Evolutionary conservation across 1,140 invertebrate genomes (phyloP).

Genomic region (Procambarus virginalis): DNA sequence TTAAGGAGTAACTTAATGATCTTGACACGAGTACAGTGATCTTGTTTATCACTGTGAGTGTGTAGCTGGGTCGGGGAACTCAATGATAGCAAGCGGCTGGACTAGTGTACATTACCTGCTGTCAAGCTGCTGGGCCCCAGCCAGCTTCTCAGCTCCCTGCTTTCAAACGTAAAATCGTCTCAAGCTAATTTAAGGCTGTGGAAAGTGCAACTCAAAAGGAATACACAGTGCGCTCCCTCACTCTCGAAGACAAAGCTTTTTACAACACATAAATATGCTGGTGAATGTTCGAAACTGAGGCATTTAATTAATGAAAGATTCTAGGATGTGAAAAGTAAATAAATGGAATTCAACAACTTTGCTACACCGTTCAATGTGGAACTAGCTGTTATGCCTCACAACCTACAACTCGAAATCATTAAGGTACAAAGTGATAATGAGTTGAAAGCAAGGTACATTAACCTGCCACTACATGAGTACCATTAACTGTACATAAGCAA

Average conservation of each 20-base stretch:
- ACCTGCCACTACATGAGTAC: slow-evolving; percentile 20
- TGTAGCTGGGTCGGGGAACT: slow-evolving; percentile 6
- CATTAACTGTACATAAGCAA: slow-evolving; percentile 5
- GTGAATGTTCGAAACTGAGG: slow-evolving; percentile 10
- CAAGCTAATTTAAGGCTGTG: slow-evolving; percentile 26
- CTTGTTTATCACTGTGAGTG: too few species aligned
- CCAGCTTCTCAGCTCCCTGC: slow-evolving; percentile 13
- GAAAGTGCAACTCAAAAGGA: slow-evolving; percentile 31
- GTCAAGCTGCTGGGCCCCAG: slow-evolving; percentile 11
- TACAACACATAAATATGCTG: slow-evolving; percentile 23
- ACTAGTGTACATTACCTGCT: slow-evolving; percentile 1
- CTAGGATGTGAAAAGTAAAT: slow-evolving; percentile 42
- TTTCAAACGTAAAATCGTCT: slow-evolving; percentile 7
- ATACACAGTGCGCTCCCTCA: slow-evolving; percentile 16
- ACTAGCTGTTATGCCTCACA: slow-evolving; percentile 27
- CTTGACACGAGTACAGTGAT: too few species aligned
- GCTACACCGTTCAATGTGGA: slow-evolving; percentile 44
- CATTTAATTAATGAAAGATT: slow-evolving; percentile 31
- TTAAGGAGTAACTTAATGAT: too few species aligned
- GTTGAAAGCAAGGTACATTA: slow-evolving; percentile 34
- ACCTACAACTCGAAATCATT: slow-evolving; percentile 33
- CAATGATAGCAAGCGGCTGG: not conserved
- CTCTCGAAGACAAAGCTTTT: slow-evolving; percentile 13
- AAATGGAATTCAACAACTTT: slow-evolving; percentile 34
- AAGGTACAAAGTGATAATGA: slow-evolving; percentile 24